phyloP scores from a whole-genome alignment of 1,140 invertebrate species.

The Neomicropteryx cornuta region DNA sequence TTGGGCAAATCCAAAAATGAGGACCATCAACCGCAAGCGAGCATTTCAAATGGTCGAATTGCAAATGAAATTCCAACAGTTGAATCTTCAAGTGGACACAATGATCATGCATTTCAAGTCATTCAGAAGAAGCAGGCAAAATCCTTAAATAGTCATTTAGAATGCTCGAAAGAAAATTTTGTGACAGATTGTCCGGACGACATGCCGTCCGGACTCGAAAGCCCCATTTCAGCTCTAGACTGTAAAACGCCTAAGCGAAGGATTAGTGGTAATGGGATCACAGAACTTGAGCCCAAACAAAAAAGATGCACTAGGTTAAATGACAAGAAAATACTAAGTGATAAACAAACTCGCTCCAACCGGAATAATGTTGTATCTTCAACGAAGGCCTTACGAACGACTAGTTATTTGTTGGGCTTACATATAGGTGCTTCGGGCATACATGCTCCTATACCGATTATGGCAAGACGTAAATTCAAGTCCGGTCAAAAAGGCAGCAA shows the following conservation, averaged over 20 bases:
- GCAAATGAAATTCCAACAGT: neutral
- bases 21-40: neutral
- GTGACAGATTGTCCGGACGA: neutral
- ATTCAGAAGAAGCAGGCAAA: conserved; percentile 3
- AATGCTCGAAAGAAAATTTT: conserved; percentile 15
- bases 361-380: too few species aligned
- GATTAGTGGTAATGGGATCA: conserved; percentile 9
- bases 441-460: too few species aligned
- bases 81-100: neutral
- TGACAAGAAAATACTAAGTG: too few species aligned
- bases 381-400: too few species aligned
- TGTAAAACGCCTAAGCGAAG: conserved; percentile 13
- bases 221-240: too few species aligned
- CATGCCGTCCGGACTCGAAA: conserved; percentile 5
- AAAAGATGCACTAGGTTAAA: conserved; percentile 13
- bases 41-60: conserved; percentile 2
- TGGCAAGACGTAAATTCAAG: too few species aligned
- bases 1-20: neutral
- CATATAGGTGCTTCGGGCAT: too few species aligned
- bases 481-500: too few species aligned
- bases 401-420: too few species aligned
- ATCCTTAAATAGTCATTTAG: conserved; percentile 7
- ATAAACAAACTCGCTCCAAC: too few species aligned
- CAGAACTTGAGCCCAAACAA: conserved; percentile 13
- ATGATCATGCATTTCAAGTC: neutral